Percentiles rank a stretch among this genome's conserved stretches.
Conservation (phyloP, 2,888 invertebrate genomes). For the Horisme vitalbata region DNA sequence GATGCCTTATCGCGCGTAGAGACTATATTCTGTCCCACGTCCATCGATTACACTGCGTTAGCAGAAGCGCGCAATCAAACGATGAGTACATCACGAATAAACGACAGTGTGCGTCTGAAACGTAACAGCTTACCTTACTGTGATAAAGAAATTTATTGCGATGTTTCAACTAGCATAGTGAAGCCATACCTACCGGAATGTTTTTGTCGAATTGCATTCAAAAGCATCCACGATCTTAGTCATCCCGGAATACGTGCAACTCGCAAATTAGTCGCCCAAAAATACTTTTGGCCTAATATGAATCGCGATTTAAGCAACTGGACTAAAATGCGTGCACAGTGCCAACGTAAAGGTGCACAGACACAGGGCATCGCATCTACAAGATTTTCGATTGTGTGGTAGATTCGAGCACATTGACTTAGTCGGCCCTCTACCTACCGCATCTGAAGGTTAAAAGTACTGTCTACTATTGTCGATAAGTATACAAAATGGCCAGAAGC, state of each 20-base stretch:
- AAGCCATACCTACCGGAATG: neutral
- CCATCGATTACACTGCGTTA: neutral
- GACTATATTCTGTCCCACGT: neutral
- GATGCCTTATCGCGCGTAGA: neutral
- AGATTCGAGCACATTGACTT: neutral
- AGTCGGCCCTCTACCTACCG: neutral
- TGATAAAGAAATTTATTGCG: neutral
- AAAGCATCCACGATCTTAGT: conserved; percentile 1
- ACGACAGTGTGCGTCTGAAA: neutral
- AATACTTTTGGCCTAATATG: conserved; percentile 11
- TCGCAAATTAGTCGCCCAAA: conserved; percentile 1
- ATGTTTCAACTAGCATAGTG: neutral
- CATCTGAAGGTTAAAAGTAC: neutral
- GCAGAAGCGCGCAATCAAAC: neutral
- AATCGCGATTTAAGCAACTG: conserved; percentile 1
- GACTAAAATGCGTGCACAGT: neutral
- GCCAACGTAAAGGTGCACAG: neutral
- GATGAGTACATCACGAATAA: neutral
- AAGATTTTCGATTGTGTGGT: neutral
- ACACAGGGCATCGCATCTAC: neutral
- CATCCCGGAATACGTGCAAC: conserved; percentile 6
- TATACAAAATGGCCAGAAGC: conserved; percentile 3
- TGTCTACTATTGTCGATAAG: neutral
- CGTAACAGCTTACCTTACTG: neutral
- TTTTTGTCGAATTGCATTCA: neutral